Evolutionary conservation across 2,888 invertebrate species (phyloP).

Genomic region (Agapostemon virescens): DNA sequence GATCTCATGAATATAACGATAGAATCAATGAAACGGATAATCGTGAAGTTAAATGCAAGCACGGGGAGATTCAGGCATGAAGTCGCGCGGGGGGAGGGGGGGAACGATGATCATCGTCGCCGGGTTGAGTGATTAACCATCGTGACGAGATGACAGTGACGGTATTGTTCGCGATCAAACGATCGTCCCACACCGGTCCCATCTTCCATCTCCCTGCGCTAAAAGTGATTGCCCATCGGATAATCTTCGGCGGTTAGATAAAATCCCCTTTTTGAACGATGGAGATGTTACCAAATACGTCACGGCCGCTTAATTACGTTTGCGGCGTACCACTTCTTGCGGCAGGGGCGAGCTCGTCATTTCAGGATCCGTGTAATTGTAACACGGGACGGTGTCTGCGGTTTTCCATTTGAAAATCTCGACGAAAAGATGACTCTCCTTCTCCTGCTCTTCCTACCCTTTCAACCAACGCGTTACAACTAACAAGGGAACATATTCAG

Average conservation of each 20-base stretch:
- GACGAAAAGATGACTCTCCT: too few species aligned
- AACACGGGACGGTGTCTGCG: not conserved
- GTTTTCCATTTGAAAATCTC: not conserved
- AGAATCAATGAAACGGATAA: not conserved
- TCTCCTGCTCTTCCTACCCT: not conserved
- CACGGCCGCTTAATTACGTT: conserved; percentile 60
- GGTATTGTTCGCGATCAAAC: conserved; percentile 71
- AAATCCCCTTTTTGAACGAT: conserved; percentile 39
- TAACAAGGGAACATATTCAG: too few species aligned
- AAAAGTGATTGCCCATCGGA: conserved; percentile 76
- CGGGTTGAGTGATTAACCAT: conserved; percentile 76
- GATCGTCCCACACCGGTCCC: conserved; percentile 39
- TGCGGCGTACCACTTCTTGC: conserved; percentile 47
- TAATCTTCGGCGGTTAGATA: conserved; percentile 69
- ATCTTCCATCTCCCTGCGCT: conserved; percentile 24
- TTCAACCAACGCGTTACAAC: too few species aligned
- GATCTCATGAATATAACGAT: not conserved
- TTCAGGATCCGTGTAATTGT: conserved; percentile 13
- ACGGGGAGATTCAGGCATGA: conserved; percentile 3
- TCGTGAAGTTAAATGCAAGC: not conserved
- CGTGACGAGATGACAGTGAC: conserved; percentile 74
- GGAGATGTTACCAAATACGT: conserved; percentile 59
- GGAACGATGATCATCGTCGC: conserved; percentile 5
- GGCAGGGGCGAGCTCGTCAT: conserved; percentile 5
- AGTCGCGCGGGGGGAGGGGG: not conserved